Base-by-base conservation (phyloP, 2,888 invertebrate species). In the Fragum fragum region DNA sequence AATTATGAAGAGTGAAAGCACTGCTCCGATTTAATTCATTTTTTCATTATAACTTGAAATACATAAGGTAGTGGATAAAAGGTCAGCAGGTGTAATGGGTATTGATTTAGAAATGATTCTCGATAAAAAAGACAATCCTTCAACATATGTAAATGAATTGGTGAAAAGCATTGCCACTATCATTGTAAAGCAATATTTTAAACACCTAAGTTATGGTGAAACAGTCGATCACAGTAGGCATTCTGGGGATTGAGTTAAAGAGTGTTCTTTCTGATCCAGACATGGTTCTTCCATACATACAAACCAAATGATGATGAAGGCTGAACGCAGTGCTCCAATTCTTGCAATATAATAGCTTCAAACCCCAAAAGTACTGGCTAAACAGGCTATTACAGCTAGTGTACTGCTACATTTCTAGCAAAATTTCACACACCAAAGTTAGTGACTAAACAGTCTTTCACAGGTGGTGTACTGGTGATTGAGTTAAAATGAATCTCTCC, bases 251-350 rank as follows among this genome's bases (percentile, higher is more conserved):
- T 87, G 96, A 96, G 94, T 98, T 98, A 92, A 99, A 98, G 68
- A 96, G 94, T 87, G 96, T 95, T 91, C 97, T 96, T 90, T 97
- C 96, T 68, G 96, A 94, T 90, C 96, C 97, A 0, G 96, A 95
- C 87, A 98, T 95, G 47, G 97, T 93, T 94, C 97, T 97, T 91
- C 98, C 98, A 91, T 98, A 95, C 99, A 99, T 99, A 93, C 98
- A 98, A 63, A 98, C 97, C 84, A 99, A 96, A 39, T 39, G 39
- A 39, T 39, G 39, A 18, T n/a, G 39, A 39, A 39, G 39, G 39
- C 39, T n/a, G n/a, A n/a, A n/a, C n/a, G n/a, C n/a, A n/a, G n/a
- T n/a, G n/a, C n/a, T n/a, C n/a, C n/a, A n/a, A n/a, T n/a, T n/a
- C n/a, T n/a, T n/a, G n/a, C n/a, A n/a, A n/a, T n/a, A n/a, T n/a